Evolutionary conservation across 2,888 invertebrate species (phyloP).

Genomic region (Luperina nickerlii): DNA sequence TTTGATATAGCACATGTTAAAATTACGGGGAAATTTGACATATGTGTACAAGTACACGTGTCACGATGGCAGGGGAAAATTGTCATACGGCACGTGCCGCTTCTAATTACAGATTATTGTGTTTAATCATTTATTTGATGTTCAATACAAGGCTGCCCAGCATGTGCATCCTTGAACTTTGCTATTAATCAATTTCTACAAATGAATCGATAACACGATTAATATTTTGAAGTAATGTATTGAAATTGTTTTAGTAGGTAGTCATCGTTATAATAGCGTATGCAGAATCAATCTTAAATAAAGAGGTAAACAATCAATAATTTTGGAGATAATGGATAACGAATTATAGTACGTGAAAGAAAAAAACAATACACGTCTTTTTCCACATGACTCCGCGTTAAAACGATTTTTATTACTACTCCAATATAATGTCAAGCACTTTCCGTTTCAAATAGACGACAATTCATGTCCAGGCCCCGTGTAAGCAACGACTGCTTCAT

Average conservation of each 20-base stretch:
- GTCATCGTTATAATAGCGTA: background rate
- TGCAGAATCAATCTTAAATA: background rate
- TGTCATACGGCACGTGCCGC: background rate
- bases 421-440: background rate
- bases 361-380: background rate
- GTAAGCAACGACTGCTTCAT: constrained; percentile 7
- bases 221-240: background rate
- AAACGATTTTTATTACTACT: background rate
- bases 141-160: background rate
- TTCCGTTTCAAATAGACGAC: background rate
- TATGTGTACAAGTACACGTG: background rate
- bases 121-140: background rate
- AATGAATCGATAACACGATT: background rate
- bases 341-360: background rate
- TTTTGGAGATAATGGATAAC: background rate
- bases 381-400: background rate
- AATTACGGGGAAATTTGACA: background rate
- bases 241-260: background rate
- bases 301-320: background rate
- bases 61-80: background rate
- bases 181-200: background rate
- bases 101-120: background rate
- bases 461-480: constrained; percentile 1
- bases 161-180: background rate
- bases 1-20: background rate